Evolutionary conservation across 2,797 vertebrate species (phyloP), one percentile per base, ranked within the genome.

Genomic region (Lithobates sylvaticus): DNA sequence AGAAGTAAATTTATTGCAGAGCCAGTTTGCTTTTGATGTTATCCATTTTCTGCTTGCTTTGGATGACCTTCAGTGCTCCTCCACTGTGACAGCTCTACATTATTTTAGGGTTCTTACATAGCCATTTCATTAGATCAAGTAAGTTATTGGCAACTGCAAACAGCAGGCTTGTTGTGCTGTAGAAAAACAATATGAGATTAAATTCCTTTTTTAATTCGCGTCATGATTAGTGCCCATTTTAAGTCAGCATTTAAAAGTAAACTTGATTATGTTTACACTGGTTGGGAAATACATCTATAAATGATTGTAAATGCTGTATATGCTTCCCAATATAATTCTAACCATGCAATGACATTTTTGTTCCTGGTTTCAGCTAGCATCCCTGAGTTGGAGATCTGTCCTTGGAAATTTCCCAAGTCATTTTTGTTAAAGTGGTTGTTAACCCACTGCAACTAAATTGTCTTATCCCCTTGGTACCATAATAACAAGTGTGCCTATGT

Each of bases 51-150:
- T 92, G 89, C 91, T 90, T 90, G 87, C 87, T 91, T 92, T 91
- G 90, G 90, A 90, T 89, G 90, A 91, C 92, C 91, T 92, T 94
- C 92, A 92, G 90, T 90, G 91, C 91, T 89, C 89, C 89, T 89
- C 91, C 89, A 85, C 89, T 92, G 91, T 93, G 92, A 93, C 90
- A 89, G 90, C 89, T 91, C 92, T 92, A 92, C 91, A 92, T 93
- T 94, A 92, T 94, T 93, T 50, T 93, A 94, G 93, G 93, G 92
- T 91, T 90, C 91, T 95, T 93, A 92, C 92, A 92, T 94, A 91
- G 88, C 90, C 91, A 93, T 93, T 93, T 95, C 93, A 95, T 95
- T 94, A 95, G 92, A 89, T 90, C 93, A 93, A 95, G 95, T 95
- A 93, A 94, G 90, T 92, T 92, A 89, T 91, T 95, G 94, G 93